Evolutionary conservation across 37 sponge, comb jelly and placozoan species (phyloP), one percentile per base, ranked within the genome.

Genomic region (Cliona cf. orientalis): DNA sequence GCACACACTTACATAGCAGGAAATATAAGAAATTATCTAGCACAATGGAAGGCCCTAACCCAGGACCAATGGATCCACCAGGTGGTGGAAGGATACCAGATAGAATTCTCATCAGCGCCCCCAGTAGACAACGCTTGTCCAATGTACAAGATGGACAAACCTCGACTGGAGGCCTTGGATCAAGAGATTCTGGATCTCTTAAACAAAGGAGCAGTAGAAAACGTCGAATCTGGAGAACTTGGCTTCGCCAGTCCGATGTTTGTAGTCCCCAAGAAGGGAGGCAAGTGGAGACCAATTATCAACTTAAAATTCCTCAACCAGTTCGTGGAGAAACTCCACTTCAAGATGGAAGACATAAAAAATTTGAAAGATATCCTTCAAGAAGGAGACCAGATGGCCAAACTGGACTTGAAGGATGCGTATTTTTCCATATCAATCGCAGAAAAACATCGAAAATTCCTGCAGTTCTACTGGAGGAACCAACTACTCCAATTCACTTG

Each of bases 381-480:
- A 65, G 79, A 66, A 78, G 3, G 79, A 66, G 21, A 62, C 60
- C 42, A n/a, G n/a, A n/a, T n/a, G n/a, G n/a, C n/a, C n/a, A n/a
- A n/a, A n/a, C n/a, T n/a, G n/a, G n/a, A n/a, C 66, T 66, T 25
- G 35, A 65, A 66, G 69, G 66, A 1, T 69, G 69, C 29, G 37
- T 77, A 77, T 33, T 55, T 66, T 25, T 17, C 46, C 41, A 57
- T 79, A 1, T 69, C 80, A 46, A 37, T 79, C 3, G 26, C 22
- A 34, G 17, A 2, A 1, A 22, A 65, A 3, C 56, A 66, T 58
- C 64, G 45, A n/a, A 26, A 36, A 1, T 3, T 69, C 43, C 61
- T 80, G 31, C 62, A 45, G 3, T 80, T 80, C 61, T 9, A 23
- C 2, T 72, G 57, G 73, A 49, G 56, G 71, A 22, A 19, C 71